Evolutionary conservation across 2,888 invertebrate genomes (phyloP).

Genomic region (Eupeodes luniger): DNA sequence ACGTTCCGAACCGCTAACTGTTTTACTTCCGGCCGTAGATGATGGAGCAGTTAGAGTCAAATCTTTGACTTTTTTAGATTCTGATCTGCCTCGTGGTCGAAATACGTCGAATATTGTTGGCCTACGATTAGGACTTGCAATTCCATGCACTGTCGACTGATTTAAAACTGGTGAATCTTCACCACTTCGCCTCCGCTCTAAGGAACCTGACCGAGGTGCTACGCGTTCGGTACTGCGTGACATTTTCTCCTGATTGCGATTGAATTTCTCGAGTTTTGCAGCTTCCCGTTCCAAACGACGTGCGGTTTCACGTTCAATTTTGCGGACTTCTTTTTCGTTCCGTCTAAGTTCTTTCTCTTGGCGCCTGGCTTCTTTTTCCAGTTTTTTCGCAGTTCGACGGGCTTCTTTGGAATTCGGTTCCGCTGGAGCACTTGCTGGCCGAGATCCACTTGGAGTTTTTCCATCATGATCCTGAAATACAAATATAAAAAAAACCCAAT

Average conservation of each 20-base stretch:
- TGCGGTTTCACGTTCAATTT: conserved; percentile 83
- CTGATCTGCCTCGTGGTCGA: conserved; percentile 90
- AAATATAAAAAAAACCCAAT: conserved; percentile 20
- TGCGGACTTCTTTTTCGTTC: conserved; percentile 83
- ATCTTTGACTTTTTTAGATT: conserved; percentile 85
- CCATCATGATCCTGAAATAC: conserved; percentile 83
- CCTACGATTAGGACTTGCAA: conserved; percentile 88
- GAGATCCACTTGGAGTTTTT: conserved; percentile 80
- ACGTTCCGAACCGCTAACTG: conserved; percentile 78
- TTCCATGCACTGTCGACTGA: conserved; percentile 85
- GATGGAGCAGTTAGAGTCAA: conserved; percentile 77
- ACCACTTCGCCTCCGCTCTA: conserved; percentile 83
- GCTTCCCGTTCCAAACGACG: conserved; percentile 83
- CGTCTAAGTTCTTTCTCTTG: conserved; percentile 83
- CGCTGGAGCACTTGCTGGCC: conserved; percentile 83
- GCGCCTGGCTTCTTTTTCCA: conserved; percentile 83
- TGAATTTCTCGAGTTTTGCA: conserved; percentile 83
- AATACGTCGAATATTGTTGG: conserved; percentile 93
- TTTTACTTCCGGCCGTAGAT: conserved; percentile 78
- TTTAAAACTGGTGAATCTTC: conserved; percentile 84
- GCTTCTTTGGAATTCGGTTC: conserved; percentile 84
- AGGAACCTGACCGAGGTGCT: conserved; percentile 82
- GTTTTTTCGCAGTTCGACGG: conserved; percentile 83
- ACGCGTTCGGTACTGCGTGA: conserved; percentile 84
- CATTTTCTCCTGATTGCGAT: conserved; percentile 83